phyloP scores from a whole-genome alignment of 2,888 invertebrate genomes.

The Lycophotia porphyrea region DNA sequence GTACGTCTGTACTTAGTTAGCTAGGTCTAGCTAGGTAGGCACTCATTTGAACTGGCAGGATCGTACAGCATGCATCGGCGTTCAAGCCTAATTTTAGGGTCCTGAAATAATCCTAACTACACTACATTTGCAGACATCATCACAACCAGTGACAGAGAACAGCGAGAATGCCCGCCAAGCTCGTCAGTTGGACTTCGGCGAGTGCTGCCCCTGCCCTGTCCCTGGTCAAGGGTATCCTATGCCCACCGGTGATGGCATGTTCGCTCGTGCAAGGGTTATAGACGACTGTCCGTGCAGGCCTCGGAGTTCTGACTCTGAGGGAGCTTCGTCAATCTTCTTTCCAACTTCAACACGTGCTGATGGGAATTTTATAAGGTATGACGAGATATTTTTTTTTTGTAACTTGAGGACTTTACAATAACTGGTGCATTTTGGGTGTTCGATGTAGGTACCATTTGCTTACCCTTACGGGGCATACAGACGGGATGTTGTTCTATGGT shows the following conservation, averaged over 20 bases:
- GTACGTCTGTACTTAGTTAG: background rate
- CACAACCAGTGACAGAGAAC: conserved; percentile 72
- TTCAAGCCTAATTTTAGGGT: background rate
- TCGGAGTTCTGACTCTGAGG: conserved; percentile 75
- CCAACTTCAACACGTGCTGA: conserved; percentile 73
- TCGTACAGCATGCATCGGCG: background rate
- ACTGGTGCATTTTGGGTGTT: background rate
- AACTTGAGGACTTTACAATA: too few relatives aligned
- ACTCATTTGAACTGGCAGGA: background rate
- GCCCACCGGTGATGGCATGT: conserved; percentile 20
- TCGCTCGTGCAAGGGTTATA: conserved; percentile 43
- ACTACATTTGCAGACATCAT: conserved; percentile 68
- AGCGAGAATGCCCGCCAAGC: conserved; percentile 58
- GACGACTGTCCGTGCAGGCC: conserved; percentile 76
- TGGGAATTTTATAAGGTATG: conserved; percentile 72
- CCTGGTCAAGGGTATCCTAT: conserved; percentile 27
- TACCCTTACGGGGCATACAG: background rate
- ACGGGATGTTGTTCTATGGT: background rate
- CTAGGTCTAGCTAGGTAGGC: background rate
- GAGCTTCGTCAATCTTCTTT: conserved; percentile 78
- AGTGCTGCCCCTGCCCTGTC: conserved; percentile 82
- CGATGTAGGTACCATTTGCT: background rate
- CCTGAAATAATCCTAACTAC: background rate
- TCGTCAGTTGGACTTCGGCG: conserved; percentile 69
- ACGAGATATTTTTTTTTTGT: background rate